Percentiles rank a stretch among this genome's conserved stretches.
These are phyloP conservation scores for Frankliniella fusca DNA, from an alignment of 2,888 invertebrate genomes.

Conservation along the genomic window DNA sequence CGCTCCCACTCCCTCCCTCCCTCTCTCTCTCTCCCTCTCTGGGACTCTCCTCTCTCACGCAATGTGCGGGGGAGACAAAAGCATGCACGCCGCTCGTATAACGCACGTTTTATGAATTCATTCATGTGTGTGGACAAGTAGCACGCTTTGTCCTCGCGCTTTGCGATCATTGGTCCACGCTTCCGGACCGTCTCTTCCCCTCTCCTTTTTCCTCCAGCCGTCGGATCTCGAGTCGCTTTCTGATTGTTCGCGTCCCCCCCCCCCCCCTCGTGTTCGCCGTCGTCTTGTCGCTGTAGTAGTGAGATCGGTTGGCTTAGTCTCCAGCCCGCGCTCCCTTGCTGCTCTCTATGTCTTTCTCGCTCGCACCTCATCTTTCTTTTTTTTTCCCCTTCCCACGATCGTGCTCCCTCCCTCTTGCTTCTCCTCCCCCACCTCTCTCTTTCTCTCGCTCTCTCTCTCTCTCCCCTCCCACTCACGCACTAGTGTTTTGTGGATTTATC, in stretches of 20 bases:
- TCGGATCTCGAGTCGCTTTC: too few relatives aligned
- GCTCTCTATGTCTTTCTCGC: not conserved
- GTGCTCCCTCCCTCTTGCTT: not conserved
- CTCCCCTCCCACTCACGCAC: not conserved
- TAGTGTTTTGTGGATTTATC: not conserved
- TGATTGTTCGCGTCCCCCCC: too few relatives aligned
- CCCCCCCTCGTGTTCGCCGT: not conserved
- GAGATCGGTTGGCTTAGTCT: too few relatives aligned
- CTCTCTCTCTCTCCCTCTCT: too few relatives aligned
- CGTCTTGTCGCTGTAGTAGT: not conserved
- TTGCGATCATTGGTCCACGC: not conserved
- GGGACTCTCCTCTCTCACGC: too few relatives aligned
- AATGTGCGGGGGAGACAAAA: too few relatives aligned
- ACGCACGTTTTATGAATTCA: conserved; percentile 19
- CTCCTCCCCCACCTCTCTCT: not conserved
- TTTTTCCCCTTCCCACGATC: not conserved
- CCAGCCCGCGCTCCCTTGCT: not conserved
- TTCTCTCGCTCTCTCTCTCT: not conserved
- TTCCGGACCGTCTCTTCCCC: not conserved
- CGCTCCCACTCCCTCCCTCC: too few relatives aligned
- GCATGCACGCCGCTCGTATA: not conserved
- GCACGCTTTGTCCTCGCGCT: not conserved
- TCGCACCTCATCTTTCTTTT: not conserved
- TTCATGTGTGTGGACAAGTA: conserved; percentile 5
- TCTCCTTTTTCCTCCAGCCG: too few relatives aligned